A percentile compares a stretch with the other conserved stretches of the same genome.
Conservation (phyloP, 2,113 vertebrate species). For the Lota lota region DNA sequence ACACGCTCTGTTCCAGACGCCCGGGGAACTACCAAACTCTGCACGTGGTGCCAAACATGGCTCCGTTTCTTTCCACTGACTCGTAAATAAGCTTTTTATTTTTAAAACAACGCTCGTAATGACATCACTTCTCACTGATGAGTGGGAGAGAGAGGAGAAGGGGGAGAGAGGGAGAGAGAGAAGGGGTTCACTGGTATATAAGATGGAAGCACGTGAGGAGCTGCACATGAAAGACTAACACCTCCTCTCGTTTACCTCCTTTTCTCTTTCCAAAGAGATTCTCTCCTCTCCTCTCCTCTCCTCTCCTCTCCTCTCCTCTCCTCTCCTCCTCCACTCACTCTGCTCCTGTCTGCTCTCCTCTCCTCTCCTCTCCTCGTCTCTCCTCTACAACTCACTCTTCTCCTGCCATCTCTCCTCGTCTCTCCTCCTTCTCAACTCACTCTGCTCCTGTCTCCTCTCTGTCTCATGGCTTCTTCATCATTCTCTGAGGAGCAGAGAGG, state of each 20-base stretch:
- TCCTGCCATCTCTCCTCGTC: background rate
- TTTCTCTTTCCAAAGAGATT: too few relatives aligned
- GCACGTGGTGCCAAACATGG: slow-evolving; percentile 66
- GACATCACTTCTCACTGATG: slow-evolving; percentile 60
- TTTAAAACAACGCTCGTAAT: slow-evolving; percentile 28
- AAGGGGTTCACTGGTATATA: background rate
- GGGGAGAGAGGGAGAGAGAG: background rate
- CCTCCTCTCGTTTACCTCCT: background rate
- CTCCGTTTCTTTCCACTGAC: slow-evolving; percentile 65
- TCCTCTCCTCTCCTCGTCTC: slow-evolving; percentile 5
- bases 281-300: background rate
- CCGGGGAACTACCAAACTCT: slow-evolving; percentile 25
- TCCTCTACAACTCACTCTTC: background rate
- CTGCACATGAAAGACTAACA: background rate
- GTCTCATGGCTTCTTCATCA: too few relatives aligned
- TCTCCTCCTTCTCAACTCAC: background rate
- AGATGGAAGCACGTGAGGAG: background rate
- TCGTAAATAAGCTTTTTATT: slow-evolving; percentile 60
- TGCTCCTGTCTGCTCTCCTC: slow-evolving; percentile 18
- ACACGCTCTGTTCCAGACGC: slow-evolving; percentile 66
- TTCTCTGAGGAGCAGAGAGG: too few relatives aligned
- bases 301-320: slow-evolving; percentile 11
- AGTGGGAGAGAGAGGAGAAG: slow-evolving; percentile 28
- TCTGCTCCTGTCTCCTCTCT: too few relatives aligned
- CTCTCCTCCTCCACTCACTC: background rate